phyloP scores from a whole-genome alignment of 2,113 vertebrate genomes.

The Gopherus flavomarginatus region DNA sequence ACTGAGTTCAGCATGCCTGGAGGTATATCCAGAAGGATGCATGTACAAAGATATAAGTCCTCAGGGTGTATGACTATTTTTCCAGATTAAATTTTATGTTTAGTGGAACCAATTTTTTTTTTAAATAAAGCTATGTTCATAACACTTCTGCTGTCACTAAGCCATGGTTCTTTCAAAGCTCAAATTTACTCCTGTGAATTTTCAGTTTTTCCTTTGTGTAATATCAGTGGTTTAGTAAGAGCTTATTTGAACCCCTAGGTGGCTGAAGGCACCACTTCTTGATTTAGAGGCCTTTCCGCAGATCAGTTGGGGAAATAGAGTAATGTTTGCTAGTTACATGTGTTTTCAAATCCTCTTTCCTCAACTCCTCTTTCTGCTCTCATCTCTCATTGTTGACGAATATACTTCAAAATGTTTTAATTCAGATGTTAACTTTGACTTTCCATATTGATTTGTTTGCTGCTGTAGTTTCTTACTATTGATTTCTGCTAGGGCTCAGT shows the following conservation, averaged over 20 bases:
- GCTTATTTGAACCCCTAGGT: background rate
- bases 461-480: background rate
- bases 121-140: background rate
- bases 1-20: background rate
- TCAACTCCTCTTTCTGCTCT: background rate
- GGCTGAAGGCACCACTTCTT: background rate
- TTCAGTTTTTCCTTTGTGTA: background rate
- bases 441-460: background rate
- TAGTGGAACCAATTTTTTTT: background rate
- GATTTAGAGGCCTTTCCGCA: background rate
- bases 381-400: background rate
- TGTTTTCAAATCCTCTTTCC: background rate
- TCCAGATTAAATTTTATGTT: background rate
- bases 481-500: background rate
- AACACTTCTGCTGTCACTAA: background rate
- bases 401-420: background rate
- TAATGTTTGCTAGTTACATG: background rate
- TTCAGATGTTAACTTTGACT: background rate
- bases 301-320: background rate
- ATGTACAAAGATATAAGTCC: background rate
- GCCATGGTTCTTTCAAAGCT: background rate
- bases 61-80: background rate
- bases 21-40: background rate
- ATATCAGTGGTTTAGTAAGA: background rate
- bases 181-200: background rate